Conservation (phyloP, 2,113 vertebrate genomes). For the Ginglymostoma cirratum region DNA sequence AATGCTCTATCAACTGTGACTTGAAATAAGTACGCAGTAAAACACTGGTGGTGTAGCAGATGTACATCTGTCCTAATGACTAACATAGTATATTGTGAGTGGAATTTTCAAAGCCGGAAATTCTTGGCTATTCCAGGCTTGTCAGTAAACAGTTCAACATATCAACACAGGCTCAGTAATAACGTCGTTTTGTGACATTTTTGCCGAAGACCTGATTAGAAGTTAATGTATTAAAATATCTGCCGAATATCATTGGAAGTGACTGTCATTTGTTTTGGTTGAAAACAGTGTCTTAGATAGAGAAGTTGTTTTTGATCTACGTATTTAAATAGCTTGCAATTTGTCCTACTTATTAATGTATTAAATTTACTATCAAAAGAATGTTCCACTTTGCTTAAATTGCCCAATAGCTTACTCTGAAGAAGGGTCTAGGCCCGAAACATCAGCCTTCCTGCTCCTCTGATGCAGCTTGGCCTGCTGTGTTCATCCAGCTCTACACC, state of each 20-base stretch:
- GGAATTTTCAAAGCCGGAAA: constrained; percentile 20
- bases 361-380: too few species aligned
- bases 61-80: not conserved
- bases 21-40: not conserved
- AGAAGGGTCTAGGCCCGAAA: too few species aligned
- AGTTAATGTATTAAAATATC: not conserved
- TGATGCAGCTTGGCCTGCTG: too few species aligned
- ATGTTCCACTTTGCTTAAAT: not conserved
- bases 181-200: not conserved
- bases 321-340: not conserved
- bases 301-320: not conserved
- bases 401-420: not conserved
- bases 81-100: not conserved
- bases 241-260: not conserved
- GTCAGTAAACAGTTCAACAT: not conserved
- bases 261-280: not conserved
- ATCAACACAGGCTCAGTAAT: not conserved
- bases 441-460: too few species aligned
- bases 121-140: not conserved
- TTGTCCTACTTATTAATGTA: too few species aligned
- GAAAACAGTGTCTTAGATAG: not conserved
- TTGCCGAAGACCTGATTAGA: not conserved
- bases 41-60: not conserved
- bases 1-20: not conserved
- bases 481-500: too few species aligned